Percentiles rank a stretch among this genome's conserved stretches.
Conservation (phyloP, 2,888 invertebrate genomes). For the Philereme vetulata region DNA sequence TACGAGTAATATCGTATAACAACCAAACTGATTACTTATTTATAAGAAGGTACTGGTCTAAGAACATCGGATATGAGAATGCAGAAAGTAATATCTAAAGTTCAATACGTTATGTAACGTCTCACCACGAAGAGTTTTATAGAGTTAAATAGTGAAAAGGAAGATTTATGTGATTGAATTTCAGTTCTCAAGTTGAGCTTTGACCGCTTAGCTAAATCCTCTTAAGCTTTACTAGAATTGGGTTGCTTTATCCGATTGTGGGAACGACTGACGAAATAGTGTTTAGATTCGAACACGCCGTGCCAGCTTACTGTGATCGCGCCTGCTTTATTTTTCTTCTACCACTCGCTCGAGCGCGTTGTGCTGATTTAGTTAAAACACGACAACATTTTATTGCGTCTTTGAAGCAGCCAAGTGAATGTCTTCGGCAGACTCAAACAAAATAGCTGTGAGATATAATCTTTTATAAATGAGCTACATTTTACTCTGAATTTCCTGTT, state of each 20-base stretch:
- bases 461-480: constrained; percentile 1
- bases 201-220: constrained; percentile 24
- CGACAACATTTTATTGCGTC: constrained; percentile 14
- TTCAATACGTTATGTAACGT: constrained; percentile 5
- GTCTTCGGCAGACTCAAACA: constrained; percentile 8
- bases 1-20: no score
- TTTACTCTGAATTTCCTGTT: constrained; percentile 3
- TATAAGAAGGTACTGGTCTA: no score
- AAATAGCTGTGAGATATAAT: constrained; percentile 10
- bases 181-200: constrained; percentile 19
- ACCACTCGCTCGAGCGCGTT: constrained; percentile 17
- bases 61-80: no score
- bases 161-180: constrained; percentile 17
- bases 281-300: constrained; percentile 20
- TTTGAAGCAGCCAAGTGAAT: constrained; percentile 16
- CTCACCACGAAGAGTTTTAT: not conserved
- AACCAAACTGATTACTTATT: no score
- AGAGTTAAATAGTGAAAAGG: constrained; percentile 12
- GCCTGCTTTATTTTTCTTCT: constrained; percentile 23
- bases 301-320: constrained; percentile 26
- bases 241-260: constrained; percentile 28
- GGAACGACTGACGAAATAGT: constrained; percentile 26
- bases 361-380: constrained; percentile 24
- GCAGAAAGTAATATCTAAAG: not conserved
- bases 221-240: constrained; percentile 26